These are phyloP conservation scores for Camelus dromedarius DNA, from an alignment of 2,113 vertebrate species.

Conservation along the genomic window DNA sequence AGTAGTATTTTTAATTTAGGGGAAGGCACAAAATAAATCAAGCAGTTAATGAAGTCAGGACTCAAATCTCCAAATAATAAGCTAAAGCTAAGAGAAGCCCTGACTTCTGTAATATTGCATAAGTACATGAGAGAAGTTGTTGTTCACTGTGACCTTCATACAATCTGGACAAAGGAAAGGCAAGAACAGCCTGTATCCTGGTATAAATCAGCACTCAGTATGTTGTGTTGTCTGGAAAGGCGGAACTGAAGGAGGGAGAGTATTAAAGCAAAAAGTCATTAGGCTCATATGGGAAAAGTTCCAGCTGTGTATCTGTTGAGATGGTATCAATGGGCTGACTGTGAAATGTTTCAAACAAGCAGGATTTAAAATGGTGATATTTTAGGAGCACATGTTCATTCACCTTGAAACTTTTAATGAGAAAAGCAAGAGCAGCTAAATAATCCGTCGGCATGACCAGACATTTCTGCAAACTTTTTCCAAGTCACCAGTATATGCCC, in stretches of 20 bases:
- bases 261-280: slow-evolving; percentile 78
- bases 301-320: slow-evolving; percentile 79
- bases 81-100: slow-evolving; percentile 22
- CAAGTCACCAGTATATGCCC: slow-evolving; percentile 34
- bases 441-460: slow-evolving; percentile 52
- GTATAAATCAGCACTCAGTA: slow-evolving; percentile 78
- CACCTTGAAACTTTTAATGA: slow-evolving; percentile 81
- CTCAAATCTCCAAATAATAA: slow-evolving; percentile 76
- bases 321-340: slow-evolving; percentile 76
- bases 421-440: slow-evolving; percentile 77
- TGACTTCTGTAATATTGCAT: slow-evolving; percentile 55
- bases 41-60: slow-evolving; percentile 54
- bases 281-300: slow-evolving; percentile 75
- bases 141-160: slow-evolving; percentile 72
- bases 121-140: slow-evolving; percentile 56
- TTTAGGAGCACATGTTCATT: slow-evolving; percentile 77
- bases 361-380: slow-evolving; percentile 74
- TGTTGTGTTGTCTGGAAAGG: slow-evolving; percentile 80
- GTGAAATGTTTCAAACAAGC: slow-evolving; percentile 74
- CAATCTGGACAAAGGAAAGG: slow-evolving; percentile 72
- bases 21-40: slow-evolving; percentile 72
- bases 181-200: slow-evolving; percentile 71
- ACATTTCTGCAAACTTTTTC: slow-evolving; percentile 77
- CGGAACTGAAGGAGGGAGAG: slow-evolving; percentile 73
- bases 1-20: slow-evolving; percentile 60